Evolutionary conservation across 2,797 vertebrate species (phyloP).

Genomic region (Poliocrania exsul): DNA sequence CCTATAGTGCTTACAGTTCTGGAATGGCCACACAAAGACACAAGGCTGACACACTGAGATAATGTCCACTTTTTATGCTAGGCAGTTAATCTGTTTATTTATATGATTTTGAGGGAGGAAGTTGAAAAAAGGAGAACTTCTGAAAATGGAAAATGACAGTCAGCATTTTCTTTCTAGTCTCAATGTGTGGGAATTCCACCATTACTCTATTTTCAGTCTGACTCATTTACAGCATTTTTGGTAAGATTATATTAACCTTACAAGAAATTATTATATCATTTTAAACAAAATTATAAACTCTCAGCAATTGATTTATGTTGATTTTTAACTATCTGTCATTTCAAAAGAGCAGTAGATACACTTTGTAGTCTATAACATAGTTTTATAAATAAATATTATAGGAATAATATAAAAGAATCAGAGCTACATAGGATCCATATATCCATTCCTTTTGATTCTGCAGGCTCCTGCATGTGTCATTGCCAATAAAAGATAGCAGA

Average conservation of each 20-base stretch:
- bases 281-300: neutral
- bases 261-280: neutral
- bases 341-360: neutral
- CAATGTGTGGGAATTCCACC: constrained; percentile 11
- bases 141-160: constrained; percentile 27
- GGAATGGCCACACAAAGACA: neutral
- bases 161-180: neutral
- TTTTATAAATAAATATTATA: neutral
- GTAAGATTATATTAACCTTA: neutral
- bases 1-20: neutral
- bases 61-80: neutral
- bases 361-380: neutral
- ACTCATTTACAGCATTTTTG: neutral
- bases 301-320: neutral
- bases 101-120: neutral
- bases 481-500: neutral
- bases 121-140: neutral
- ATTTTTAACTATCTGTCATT: neutral
- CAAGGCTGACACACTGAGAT: neutral
- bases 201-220: neutral
- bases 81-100: neutral
- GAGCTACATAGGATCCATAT: neutral
- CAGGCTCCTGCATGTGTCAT: neutral
- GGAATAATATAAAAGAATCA: neutral
- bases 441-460: neutral